Conservation (phyloP, 2,888 invertebrate genomes). For the Globia sparganii region DNA sequence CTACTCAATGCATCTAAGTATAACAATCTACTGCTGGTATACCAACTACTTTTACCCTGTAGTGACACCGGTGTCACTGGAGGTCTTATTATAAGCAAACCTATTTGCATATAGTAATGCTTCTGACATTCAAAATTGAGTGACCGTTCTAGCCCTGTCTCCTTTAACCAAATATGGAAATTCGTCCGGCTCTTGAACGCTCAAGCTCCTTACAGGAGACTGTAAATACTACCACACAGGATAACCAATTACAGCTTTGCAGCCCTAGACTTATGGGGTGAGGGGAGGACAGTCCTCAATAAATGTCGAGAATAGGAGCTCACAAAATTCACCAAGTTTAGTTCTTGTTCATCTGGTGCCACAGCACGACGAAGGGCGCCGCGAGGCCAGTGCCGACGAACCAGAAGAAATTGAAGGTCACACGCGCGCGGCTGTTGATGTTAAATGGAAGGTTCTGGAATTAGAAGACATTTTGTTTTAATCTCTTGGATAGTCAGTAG, state of each 20-base stretch:
- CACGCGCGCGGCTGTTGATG: conserved; percentile 92
- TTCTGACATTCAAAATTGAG: not conserved
- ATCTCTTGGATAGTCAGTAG: not conserved
- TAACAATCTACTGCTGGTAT: not conserved
- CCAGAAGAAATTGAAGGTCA: conserved; percentile 92
- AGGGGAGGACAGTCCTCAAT: not conserved
- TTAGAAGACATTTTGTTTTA: not conserved
- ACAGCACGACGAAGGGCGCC: conserved; percentile 93
- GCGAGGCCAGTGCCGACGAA: conserved; percentile 94
- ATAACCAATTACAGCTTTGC: not conserved
- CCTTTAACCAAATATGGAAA: not conserved
- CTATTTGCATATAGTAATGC: not conserved
- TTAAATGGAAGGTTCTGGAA: conserved; percentile 95
- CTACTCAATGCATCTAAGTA: too few species aligned
- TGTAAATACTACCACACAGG: not conserved
- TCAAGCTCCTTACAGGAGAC: not conserved
- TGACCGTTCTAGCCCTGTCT: not conserved
- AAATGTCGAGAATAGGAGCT: not conserved
- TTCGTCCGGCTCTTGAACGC: not conserved
- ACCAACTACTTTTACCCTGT: not conserved
- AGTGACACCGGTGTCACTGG: not conserved
- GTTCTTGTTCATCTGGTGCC: conserved; percentile 94
- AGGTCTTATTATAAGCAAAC: not conserved
- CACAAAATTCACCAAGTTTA: conserved; percentile 76
- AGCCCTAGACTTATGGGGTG: not conserved